Conservation (phyloP, 2,113 vertebrate genomes). For the Tragelaphus scriptus region DNA sequence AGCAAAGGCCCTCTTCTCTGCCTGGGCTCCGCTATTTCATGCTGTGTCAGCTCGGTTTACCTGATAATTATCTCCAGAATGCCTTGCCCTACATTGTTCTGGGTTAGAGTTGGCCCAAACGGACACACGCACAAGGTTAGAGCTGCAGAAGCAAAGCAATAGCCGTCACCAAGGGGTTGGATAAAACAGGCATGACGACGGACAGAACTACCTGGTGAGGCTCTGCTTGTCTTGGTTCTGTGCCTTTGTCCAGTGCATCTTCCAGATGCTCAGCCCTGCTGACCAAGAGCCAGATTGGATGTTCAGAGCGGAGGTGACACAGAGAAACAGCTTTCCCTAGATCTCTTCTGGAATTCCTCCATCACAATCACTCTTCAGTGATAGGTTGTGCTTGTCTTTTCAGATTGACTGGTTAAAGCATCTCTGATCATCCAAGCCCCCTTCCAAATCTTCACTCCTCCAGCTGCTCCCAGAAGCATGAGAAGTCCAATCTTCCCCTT, state of each 20-base stretch:
- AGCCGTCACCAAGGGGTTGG: not conserved
- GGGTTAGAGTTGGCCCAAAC: not conserved
- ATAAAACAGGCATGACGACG: not conserved
- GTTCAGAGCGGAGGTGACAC: not conserved
- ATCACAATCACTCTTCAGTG: not conserved
- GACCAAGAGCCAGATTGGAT: not conserved
- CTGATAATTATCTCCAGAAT: not conserved
- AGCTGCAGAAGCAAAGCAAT: not conserved
- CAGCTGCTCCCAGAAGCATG: not conserved
- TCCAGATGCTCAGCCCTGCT: not conserved
- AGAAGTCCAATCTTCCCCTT: not conserved
- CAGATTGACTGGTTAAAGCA: not conserved
- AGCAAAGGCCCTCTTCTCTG: fast-evolving
- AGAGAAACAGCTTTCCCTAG: not conserved
- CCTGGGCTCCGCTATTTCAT: not conserved
- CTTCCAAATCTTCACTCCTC: not conserved
- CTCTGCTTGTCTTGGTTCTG: fast-evolving
- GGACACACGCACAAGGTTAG: not conserved
- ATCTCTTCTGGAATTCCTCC: not conserved
- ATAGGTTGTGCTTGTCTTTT: not conserved
- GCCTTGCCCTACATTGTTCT: not conserved
- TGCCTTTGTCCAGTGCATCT: not conserved
- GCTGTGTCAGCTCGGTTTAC: not conserved
- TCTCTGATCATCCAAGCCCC: not conserved
- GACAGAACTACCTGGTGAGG: not conserved